A percentile compares a stretch with the other conserved stretches of the same genome.
Evolutionary conservation across 1,140 invertebrate genomes (phyloP).

Genomic region (Geopemphigus sp.): DNA sequence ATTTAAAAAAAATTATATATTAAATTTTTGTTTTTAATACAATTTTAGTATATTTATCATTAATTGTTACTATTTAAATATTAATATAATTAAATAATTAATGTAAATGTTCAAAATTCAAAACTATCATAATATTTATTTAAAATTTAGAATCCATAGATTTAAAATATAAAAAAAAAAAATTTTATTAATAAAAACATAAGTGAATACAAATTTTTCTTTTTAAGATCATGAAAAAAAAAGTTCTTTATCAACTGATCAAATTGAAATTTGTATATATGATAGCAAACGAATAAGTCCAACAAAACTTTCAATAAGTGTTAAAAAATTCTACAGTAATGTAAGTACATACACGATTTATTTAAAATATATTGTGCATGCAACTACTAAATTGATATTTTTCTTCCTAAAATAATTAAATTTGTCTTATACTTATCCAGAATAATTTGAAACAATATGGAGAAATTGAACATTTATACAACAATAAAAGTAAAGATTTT

Average conservation of each 20-base stretch:
- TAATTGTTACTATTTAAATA: no score
- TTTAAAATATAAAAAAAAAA: no score
- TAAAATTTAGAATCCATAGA: no score
- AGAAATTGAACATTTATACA: conserved; percentile 24
- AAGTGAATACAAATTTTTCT: conserved; percentile 1
- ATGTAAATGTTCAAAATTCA: no score
- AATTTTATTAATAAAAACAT: not conserved
- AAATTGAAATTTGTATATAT: conserved; percentile 17
- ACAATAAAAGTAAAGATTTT: not conserved
- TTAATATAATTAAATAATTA: no score
- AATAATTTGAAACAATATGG: conserved; percentile 31
- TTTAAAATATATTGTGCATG: conserved; percentile 17
- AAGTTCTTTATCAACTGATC: not conserved
- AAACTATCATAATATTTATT: no score
- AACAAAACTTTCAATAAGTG: conserved; percentile 34
- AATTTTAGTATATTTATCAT: no score
- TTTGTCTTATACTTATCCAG: conserved; percentile 5
- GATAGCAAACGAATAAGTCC: conserved; percentile 38
- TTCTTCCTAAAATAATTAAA: not conserved
- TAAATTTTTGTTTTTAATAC: no score
- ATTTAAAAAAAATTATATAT: no score
- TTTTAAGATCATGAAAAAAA: conserved; percentile 32
- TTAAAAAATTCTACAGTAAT: conserved; percentile 44
- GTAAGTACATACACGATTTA: conserved; percentile 23
- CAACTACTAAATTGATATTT: not conserved